phyloP scores from a whole-genome alignment of 2,113 vertebrate species.

The Saimiri boliviensis region DNA sequence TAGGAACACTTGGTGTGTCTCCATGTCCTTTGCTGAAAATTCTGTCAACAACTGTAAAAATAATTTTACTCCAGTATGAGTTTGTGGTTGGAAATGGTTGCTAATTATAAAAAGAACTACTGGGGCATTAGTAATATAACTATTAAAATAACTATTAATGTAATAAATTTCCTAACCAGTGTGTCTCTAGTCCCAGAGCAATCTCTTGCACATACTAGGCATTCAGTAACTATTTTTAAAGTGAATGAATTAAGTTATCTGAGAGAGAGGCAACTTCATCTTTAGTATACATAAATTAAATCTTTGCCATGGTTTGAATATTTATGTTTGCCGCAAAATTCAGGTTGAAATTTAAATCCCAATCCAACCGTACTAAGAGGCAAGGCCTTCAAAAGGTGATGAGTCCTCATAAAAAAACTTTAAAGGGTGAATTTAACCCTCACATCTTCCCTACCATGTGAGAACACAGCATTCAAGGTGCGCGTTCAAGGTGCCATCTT shows the following conservation, averaged over 20 bases:
- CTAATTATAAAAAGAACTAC: constrained; percentile 7
- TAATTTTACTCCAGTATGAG: background rate
- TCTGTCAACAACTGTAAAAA: background rate
- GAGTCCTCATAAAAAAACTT: background rate
- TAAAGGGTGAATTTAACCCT: background rate
- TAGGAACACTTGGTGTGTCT: background rate
- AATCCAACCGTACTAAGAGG: background rate
- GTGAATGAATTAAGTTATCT: background rate
- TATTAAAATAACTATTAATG: background rate
- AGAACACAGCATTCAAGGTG: background rate
- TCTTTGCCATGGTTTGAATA: background rate
- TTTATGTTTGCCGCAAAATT: background rate
- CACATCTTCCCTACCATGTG: background rate
- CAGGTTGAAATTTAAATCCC: background rate
- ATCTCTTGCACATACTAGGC: background rate
- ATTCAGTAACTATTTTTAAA: background rate
- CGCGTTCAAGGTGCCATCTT: background rate
- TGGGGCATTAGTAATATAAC: background rate
- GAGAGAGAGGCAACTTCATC: background rate
- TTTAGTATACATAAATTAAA: background rate
- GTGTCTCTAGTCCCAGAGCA: background rate
- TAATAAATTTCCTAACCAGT: background rate
- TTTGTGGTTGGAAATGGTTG: background rate
- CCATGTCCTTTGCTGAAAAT: background rate
- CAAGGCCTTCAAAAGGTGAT: background rate